Conservation (phyloP, 2,113 vertebrate species). For the Scomber scombrus region DNA sequence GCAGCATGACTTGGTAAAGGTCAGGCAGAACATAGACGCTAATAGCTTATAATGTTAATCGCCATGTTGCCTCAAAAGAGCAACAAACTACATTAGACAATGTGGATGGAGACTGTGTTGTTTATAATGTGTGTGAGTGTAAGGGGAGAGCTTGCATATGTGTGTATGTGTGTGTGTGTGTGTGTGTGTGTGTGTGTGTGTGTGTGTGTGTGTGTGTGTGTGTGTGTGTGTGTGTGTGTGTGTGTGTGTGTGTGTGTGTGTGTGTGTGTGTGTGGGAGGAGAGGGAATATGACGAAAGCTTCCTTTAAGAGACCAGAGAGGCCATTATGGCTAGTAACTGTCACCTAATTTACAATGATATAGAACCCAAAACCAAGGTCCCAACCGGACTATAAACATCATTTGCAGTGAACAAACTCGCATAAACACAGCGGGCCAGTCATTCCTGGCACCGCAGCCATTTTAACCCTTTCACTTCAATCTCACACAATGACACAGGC, state of each 20-base stretch:
- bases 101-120: constrained; percentile 49
- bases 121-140: constrained; percentile 32
- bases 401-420: constrained; percentile 24
- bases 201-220: constrained; percentile 11
- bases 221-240: constrained; percentile 1
- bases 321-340: constrained; percentile 42
- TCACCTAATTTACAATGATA: constrained; percentile 63
- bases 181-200: constrained; percentile 4
- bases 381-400: constrained; percentile 60
- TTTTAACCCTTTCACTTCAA: constrained; percentile 30
- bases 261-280: constrained; percentile 3
- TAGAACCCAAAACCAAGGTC: constrained; percentile 49
- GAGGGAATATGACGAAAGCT: neutral
- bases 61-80: constrained; percentile 43
- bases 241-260: constrained; percentile 7
- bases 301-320: constrained; percentile 23
- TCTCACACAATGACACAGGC: neutral
- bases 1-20: constrained; percentile 61
- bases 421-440: constrained; percentile 46
- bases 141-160: constrained; percentile 1
- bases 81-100: constrained; percentile 62
- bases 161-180: constrained; percentile 8
- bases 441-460: neutral
- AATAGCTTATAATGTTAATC: constrained; percentile 69
- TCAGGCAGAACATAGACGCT: constrained; percentile 52